Conservation (phyloP, 2,797 vertebrate genomes). For the Fringilla coelebs region DNA sequence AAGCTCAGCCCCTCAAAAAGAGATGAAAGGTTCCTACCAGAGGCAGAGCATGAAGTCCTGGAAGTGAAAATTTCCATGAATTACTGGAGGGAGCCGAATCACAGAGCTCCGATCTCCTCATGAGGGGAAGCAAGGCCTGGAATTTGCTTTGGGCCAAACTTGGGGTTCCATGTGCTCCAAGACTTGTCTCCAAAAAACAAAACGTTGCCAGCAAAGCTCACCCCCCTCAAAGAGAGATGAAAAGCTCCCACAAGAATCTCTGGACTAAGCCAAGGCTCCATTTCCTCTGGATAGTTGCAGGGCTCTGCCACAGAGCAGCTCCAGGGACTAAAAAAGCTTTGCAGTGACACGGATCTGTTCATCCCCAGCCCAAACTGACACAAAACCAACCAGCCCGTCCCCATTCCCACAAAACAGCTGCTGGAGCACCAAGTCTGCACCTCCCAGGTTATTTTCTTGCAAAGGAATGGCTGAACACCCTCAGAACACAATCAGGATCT, state of each 20-base stretch:
- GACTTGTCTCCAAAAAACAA: neutral
- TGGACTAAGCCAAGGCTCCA: neutral
- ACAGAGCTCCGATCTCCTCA: neutral
- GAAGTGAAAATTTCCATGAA: neutral
- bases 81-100: neutral
- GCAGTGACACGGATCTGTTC: neutral
- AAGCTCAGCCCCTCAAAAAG: neutral
- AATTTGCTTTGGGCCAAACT: neutral
- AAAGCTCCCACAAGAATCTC: neutral
- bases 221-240: neutral
- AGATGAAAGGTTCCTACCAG: neutral
- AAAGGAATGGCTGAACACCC: neutral
- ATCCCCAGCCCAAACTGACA: neutral
- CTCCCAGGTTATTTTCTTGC: neutral
- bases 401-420: neutral
- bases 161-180: too few relatives aligned
- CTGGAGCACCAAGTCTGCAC: neutral
- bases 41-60: neutral
- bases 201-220: neutral
- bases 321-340: neutral
- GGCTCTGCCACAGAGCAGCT: neutral
- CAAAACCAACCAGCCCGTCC: neutral
- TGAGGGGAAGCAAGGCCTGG: neutral
- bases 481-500: neutral
- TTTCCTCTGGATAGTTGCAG: neutral